Percentiles rank a stretch among this genome's conserved stretches.
These are phyloP conservation scores for Hypothenemus hampei DNA, from an alignment of 1,140 invertebrate genomes.

Conservation along the genomic window DNA sequence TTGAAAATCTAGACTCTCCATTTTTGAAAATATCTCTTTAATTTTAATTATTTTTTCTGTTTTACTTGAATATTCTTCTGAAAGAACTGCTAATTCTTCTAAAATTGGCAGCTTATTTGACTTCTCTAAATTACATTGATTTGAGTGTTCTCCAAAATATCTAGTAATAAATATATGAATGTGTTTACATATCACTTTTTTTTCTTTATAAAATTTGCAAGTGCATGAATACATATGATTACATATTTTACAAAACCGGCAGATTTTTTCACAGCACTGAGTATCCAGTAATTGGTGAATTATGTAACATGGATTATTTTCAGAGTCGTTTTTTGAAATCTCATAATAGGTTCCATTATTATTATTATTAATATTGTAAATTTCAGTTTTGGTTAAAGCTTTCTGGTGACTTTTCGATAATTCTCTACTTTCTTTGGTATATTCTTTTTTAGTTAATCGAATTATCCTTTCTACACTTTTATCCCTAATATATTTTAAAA, in stretches of 20 bases:
- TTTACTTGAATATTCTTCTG: background rate
- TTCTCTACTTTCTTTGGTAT: background rate
- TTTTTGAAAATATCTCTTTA: background rate
- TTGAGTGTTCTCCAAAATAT: background rate
- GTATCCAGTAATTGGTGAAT: background rate
- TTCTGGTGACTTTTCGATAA: conserved; percentile 3
- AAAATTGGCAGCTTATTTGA: background rate
- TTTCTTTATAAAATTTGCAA: background rate
- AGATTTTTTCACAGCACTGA: conserved; percentile 1
- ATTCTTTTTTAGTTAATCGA: background rate
- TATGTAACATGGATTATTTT: background rate
- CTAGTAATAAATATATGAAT: background rate
- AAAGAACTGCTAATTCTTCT: background rate
- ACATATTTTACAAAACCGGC: conserved; percentile 7
- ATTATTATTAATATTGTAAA: background rate
- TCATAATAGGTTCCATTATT: background rate
- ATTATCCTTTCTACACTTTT: conserved; percentile 5
- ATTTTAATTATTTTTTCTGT: background rate
- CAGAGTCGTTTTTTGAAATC: background rate
- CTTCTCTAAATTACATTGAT: background rate
- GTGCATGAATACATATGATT: background rate
- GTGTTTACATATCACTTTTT: background rate
- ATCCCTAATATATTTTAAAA: conserved; percentile 4
- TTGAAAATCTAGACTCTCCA: background rate
- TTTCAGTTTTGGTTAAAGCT: background rate